Evolutionary conservation across 2,797 vertebrate genomes (phyloP).

Genomic region (Moxostoma hubbsi): DNA sequence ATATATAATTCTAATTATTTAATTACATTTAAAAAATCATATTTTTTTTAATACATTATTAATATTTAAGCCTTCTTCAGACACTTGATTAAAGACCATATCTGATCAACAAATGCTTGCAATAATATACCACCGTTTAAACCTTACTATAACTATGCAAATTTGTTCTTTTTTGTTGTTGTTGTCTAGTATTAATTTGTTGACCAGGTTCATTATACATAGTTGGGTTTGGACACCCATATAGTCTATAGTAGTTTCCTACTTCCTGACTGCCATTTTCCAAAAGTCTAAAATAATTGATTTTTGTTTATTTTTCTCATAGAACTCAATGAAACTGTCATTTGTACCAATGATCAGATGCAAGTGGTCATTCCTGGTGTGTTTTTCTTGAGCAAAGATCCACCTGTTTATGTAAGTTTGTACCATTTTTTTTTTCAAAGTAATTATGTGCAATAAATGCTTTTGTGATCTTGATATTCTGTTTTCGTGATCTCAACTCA

Average conservation of each 20-base stretch:
- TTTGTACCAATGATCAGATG: constrained; percentile 81
- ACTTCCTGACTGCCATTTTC: no score
- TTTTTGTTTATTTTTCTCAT: constrained; percentile 19
- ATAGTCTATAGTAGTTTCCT: no score
- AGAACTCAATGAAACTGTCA: constrained; percentile 82
- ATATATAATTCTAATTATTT: no score
- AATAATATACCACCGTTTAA: not conserved
- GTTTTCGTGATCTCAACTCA: constrained; percentile 52
- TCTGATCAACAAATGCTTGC: not conserved
- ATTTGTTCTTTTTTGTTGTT: not conserved
- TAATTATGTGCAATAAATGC: not conserved
- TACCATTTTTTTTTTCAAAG: not conserved
- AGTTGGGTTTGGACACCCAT: no score
- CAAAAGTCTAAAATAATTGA: no score
- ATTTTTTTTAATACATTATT: no score
- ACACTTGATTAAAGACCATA: not conserved
- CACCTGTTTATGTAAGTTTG: constrained; percentile 77
- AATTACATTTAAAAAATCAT: no score
- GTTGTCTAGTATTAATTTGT: no score
- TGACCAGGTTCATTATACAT: no score
- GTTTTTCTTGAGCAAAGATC: constrained; percentile 79
- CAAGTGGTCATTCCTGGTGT: constrained; percentile 76
- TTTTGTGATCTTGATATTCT: not conserved
- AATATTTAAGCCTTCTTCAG: not conserved
- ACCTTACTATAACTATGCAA: not conserved